Evolutionary conservation across 2,113 vertebrate species (phyloP).

Genomic region (Mormyrus lacerda): DNA sequence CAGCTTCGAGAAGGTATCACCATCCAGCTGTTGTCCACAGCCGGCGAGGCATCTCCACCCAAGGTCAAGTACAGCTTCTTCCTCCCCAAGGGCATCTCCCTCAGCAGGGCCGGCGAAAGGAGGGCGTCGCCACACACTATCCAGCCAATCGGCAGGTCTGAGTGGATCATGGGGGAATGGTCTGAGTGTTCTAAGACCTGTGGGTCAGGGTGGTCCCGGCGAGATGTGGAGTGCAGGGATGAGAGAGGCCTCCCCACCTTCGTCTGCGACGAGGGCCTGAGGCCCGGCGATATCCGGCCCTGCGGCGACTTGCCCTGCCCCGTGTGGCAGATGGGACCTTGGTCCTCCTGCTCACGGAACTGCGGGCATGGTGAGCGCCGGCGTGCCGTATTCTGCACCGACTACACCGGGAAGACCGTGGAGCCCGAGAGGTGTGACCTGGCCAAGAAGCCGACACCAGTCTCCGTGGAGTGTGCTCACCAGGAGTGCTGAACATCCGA

Average conservation of each 20-base stretch:
- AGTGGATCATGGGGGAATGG: conserved; percentile 88
- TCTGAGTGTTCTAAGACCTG: conserved; percentile 85
- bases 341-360: conserved; percentile 75
- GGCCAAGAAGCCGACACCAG: conserved; percentile 47
- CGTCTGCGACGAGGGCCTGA: conserved; percentile 70
- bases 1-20: conserved; percentile 75
- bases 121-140: conserved; percentile 68
- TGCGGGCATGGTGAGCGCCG: conserved; percentile 64
- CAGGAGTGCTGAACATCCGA: conserved; percentile 60
- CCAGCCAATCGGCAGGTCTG: conserved; percentile 60
- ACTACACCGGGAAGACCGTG: conserved; percentile 61
- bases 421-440: conserved; percentile 62
- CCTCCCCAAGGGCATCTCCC: conserved; percentile 72
- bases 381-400: conserved; percentile 65
- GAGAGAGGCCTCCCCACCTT: conserved; percentile 62
- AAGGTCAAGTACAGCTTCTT: conserved; percentile 89
- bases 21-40: conserved; percentile 76
- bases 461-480: conserved; percentile 51
- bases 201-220: conserved; percentile 80
- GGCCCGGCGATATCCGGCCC: conserved; percentile 73
- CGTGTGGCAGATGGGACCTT: conserved; percentile 70
- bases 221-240: conserved; percentile 77
- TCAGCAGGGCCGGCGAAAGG: conserved; percentile 65
- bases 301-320: conserved; percentile 78
- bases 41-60: conserved; percentile 64